Conservation (phyloP, 1,140 invertebrate species). For the Caenorhabditis latens region DNA sequence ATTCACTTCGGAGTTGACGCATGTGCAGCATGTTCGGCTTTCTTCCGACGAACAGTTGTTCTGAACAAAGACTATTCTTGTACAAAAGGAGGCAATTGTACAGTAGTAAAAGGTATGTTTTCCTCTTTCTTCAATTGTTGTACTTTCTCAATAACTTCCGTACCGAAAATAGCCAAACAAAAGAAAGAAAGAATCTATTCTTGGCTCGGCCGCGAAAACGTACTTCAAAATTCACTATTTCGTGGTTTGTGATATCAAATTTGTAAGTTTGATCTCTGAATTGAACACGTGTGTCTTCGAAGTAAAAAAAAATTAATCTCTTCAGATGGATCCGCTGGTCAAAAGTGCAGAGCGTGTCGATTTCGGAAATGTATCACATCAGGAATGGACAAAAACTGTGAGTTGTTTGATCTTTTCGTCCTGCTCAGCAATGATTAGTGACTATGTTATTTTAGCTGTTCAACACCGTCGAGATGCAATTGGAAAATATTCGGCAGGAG, state of each 20-base stretch:
- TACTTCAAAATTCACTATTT: slow-evolving; percentile 46
- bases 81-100: slow-evolving; percentile 65
- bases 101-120: slow-evolving; percentile 65
- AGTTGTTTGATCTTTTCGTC: slow-evolving; percentile 16
- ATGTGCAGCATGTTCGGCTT: slow-evolving; percentile 72
- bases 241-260: slow-evolving; percentile 52
- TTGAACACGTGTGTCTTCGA: not conserved
- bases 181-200: slow-evolving; percentile 32
- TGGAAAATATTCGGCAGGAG: slow-evolving; percentile 69
- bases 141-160: slow-evolving; percentile 37
- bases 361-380: slow-evolving; percentile 70
- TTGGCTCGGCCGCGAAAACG: slow-evolving; percentile 1
- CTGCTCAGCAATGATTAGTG: slow-evolving; percentile 14
- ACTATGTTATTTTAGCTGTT: slow-evolving; percentile 68
- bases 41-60: slow-evolving; percentile 71
- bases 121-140: slow-evolving; percentile 31
- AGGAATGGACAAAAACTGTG: slow-evolving; percentile 70
- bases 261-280: slow-evolving; percentile 28
- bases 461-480: slow-evolving; percentile 74
- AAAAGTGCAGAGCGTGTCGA: slow-evolving; percentile 72
- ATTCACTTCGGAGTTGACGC: slow-evolving; percentile 74
- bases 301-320: not conserved
- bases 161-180: slow-evolving; percentile 53
- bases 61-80: slow-evolving; percentile 71
- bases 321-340: slow-evolving; percentile 70